A percentile compares a stretch with the other conserved stretches of the same genome.
These are phyloP conservation scores for Clivina fossor DNA, from an alignment of 2,888 invertebrate genomes.

Conservation along the genomic window DNA sequence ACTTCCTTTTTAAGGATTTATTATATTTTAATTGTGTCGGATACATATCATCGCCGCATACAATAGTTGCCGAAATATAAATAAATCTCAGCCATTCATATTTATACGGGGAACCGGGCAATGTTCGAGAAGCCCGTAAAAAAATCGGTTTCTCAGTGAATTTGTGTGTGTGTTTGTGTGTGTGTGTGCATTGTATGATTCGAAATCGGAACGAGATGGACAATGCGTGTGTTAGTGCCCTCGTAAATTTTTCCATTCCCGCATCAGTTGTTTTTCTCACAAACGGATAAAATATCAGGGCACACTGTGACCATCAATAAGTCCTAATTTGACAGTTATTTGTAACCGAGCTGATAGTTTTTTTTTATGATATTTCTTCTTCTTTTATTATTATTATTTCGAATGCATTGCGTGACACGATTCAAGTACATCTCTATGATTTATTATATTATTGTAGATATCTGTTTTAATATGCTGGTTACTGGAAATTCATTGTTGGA, in stretches of 20 bases:
- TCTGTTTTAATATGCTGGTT: too few relatives aligned
- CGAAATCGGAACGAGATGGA: conserved; percentile 32
- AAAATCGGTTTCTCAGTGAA: conserved; percentile 30
- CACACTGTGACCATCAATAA: conserved; percentile 28
- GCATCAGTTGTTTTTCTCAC: conserved; percentile 46
- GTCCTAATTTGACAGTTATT: conserved; percentile 31
- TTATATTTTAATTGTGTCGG: conserved; percentile 45
- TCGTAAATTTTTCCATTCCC: conserved; percentile 47
- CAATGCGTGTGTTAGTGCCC: conserved; percentile 43
- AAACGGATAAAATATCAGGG: conserved; percentile 38
- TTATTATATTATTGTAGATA: background rate
- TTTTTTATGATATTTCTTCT: background rate
- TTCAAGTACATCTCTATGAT: background rate
- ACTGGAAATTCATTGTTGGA: too few relatives aligned
- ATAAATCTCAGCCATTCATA: background rate
- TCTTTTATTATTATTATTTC: too few relatives aligned
- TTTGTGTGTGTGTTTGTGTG: conserved; percentile 10
- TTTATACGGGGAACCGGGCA: conserved; percentile 32
- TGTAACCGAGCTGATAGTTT: conserved; percentile 16
- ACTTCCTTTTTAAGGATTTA: conserved; percentile 46
- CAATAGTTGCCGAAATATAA: conserved; percentile 24
- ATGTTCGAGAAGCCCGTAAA: conserved; percentile 31
- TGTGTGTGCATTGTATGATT: background rate
- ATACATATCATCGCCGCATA: conserved; percentile 40
- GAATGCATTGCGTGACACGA: too few relatives aligned